Evolutionary conservation across 2,797 vertebrate species (phyloP), one percentile per base, ranked within the genome.

Genomic region (Apodemus agrarius): DNA sequence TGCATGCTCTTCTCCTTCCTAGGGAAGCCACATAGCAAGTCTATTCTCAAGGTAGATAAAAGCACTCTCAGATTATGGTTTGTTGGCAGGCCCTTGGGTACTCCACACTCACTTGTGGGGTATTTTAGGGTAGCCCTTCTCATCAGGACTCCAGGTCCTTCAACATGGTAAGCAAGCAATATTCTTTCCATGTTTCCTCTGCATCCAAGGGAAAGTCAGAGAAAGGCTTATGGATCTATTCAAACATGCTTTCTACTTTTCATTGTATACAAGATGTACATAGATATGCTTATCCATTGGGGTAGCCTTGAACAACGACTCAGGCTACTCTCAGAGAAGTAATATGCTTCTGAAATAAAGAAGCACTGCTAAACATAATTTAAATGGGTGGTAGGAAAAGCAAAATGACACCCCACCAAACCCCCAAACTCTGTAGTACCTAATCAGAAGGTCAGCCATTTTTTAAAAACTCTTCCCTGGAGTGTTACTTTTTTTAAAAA

Each of bases 371-470:
- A 96, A 80, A 97, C 52, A 83, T 93, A 97, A 37, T 8, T 0
- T 97, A 91, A 92, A 94, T 97, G 57, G 72, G 74, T 54, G 54
- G 75, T 72, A 96, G 95, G 83, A 98, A 61, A 80, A 97, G 96
- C 79, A 96, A 97, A 81, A 52, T 3, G 86, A 85, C 26, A 46
- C 24, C 31, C 11, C 0, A 2, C 96, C 97, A 93, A 97, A 96
- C 43, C 46, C 96, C 89, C 91, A 69, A 97, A 98, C 96, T 96
- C 94, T 98, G 93, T 88, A 3, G 0, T 98, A 98, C 92, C 94
- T 97, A 98, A 98, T 97, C 98, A 98, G 97, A 98, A 98, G 98
- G 97, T 97, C 96, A 37, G 97, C 80, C 97, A 97, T 98, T 97
- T 96, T 98, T 98, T 97, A 97, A n/a, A n/a, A n/a, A n/a, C n/a